These are phyloP conservation scores for Melipona beecheii DNA, from an alignment of 2,888 invertebrate species.

Conservation along the genomic window DNA sequence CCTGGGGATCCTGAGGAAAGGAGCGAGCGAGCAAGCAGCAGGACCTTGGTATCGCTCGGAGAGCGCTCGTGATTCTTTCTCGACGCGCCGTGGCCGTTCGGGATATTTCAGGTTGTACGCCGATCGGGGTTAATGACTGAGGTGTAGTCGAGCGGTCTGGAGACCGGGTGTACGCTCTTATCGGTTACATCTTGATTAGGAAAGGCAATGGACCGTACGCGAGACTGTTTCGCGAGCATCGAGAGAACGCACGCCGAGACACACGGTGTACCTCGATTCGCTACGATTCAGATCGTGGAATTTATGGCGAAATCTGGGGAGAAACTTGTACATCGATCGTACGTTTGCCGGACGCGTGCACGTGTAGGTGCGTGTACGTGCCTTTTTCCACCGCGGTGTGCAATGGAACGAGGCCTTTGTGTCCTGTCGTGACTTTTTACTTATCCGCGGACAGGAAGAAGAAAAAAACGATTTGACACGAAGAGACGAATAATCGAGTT, in stretches of 20 bases:
- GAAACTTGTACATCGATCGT: background rate
- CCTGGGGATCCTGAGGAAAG: background rate
- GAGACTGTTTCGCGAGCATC: background rate
- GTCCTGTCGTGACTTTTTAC: background rate
- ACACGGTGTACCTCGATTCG: background rate
- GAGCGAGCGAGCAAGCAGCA: too few species aligned
- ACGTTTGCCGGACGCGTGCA: background rate
- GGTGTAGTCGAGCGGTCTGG: constrained; percentile 28
- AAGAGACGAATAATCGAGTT: constrained; percentile 27
- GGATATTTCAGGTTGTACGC: constrained; percentile 41
- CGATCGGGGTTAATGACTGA: constrained; percentile 51
- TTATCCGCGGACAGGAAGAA: background rate
- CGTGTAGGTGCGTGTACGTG: background rate
- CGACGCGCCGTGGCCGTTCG: background rate
- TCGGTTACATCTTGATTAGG: constrained; percentile 38
- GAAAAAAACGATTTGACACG: constrained; percentile 12
- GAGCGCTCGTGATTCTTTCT: constrained; percentile 26
- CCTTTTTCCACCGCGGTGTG: too few species aligned
- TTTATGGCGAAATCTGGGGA: background rate
- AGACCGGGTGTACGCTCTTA: constrained; percentile 1
- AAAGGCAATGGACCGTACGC: constrained; percentile 17
- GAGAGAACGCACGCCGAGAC: background rate
- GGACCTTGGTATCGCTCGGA: background rate
- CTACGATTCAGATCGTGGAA: background rate
- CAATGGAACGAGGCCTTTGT: background rate